Conservation (phyloP, 2,113 vertebrate genomes). For the Aviceda subcristata region DNA sequence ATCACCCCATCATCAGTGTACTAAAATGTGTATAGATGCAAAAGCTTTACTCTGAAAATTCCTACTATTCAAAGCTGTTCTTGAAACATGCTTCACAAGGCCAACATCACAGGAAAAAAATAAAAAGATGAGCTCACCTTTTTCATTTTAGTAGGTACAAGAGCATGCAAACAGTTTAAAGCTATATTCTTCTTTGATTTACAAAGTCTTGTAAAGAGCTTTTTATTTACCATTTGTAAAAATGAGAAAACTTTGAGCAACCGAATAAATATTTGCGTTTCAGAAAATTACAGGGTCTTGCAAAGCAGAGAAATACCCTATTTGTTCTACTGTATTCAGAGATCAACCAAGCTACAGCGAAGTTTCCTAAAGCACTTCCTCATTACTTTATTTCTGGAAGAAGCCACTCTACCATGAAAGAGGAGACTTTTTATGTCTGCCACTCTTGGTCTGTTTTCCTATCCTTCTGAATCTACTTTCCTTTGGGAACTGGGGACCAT, state of each 20-base stretch:
- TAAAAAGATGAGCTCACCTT: conserved; percentile 70
- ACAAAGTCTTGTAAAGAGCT: conserved; percentile 45
- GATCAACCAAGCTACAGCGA: background rate
- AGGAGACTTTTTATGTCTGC: background rate
- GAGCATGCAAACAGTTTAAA: conserved; percentile 74
- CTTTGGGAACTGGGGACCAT: background rate
- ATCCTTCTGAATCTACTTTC: background rate
- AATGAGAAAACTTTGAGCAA: conserved; percentile 46
- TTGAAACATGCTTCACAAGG: conserved; percentile 72
- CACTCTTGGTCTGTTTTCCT: background rate
- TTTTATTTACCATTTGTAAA: conserved; percentile 42
- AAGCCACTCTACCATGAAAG: background rate
- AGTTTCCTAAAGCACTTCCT: conserved; percentile 20
- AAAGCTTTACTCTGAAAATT: conserved; percentile 65
- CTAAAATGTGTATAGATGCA: conserved; percentile 48
- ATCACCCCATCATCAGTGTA: conserved; percentile 55
- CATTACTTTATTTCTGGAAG: conserved; percentile 1
- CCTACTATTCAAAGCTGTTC: conserved; percentile 60
- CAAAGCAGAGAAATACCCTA: conserved; percentile 30
- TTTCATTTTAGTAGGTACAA: conserved; percentile 68
- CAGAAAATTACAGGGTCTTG: conserved; percentile 31
- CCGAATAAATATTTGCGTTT: conserved; percentile 42
- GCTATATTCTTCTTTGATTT: conserved; percentile 76
- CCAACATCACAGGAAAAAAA: conserved; percentile 69
- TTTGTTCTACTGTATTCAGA: conserved; percentile 25